Evolutionary conservation across 1,140 invertebrate genomes (phyloP).

Genomic region (Lasioglossum baleicum): DNA sequence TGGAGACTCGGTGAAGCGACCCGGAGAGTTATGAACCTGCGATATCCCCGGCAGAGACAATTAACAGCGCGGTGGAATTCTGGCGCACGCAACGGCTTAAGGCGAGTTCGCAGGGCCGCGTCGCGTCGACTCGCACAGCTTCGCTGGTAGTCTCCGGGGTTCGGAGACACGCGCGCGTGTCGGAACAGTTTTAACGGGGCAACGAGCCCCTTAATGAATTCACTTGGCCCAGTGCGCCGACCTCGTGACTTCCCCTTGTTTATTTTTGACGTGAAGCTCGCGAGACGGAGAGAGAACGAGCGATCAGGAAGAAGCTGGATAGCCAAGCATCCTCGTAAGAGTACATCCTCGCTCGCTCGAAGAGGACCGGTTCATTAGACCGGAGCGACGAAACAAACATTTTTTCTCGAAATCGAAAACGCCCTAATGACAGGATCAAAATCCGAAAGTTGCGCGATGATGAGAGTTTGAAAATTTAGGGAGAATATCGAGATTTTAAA

Average conservation of each 20-base stretch:
- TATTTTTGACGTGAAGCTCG: slow-evolving; percentile 4
- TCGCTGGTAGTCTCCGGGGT: background rate
- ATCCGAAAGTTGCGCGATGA: too few species aligned
- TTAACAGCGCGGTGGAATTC: slow-evolving; percentile 26
- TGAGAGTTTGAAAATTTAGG: too few species aligned
- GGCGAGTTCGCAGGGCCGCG: slow-evolving; percentile 1
- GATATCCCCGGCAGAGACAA: slow-evolving; percentile 29
- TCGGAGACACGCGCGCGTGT: slow-evolving; percentile 17
- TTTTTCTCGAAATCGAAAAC: too few species aligned
- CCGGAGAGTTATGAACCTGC: slow-evolving; percentile 11
- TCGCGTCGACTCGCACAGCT: background rate
- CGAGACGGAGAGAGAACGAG: background rate
- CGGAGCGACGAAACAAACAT: too few species aligned
- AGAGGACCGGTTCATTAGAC: too few species aligned
- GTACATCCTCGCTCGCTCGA: too few species aligned
- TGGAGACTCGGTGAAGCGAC: slow-evolving; percentile 1
- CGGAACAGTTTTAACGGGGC: background rate
- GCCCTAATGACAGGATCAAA: too few species aligned
- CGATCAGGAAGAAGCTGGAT: background rate
- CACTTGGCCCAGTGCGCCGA: background rate
- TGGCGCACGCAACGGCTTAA: slow-evolving; percentile 33
- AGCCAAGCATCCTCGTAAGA: background rate
- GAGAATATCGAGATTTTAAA: too few species aligned
- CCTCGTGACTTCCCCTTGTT: background rate
- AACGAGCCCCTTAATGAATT: slow-evolving; percentile 12